Conservation (phyloP, 2,113 vertebrate species). For the Numida meleagris region DNA sequence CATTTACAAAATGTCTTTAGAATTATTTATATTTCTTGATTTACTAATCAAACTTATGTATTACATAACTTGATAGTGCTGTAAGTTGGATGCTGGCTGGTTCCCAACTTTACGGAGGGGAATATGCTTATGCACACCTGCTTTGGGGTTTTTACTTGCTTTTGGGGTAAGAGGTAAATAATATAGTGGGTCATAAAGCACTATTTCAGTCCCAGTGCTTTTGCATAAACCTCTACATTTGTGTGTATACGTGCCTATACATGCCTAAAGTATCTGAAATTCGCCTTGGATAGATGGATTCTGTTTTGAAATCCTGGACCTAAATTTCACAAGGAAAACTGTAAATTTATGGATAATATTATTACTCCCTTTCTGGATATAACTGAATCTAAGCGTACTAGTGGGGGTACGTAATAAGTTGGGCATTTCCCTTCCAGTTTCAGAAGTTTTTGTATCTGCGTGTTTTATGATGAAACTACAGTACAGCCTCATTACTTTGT, state of each 20-base stretch:
- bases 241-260: neutral
- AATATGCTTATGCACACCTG: no score
- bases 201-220: neutral
- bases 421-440: neutral
- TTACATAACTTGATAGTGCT: neutral
- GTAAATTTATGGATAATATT: fast-evolving
- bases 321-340: neutral
- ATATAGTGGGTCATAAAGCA: no score
- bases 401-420: neutral
- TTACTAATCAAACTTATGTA: neutral
- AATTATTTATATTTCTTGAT: neutral
- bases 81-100: neutral
- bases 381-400: neutral
- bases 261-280: neutral
- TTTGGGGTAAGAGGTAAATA: neutral
- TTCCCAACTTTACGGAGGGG: neutral
- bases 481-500: neutral
- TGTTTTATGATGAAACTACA: neutral
- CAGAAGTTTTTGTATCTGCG: fast-evolving
- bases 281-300: neutral
- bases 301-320: neutral
- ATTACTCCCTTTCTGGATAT: neutral
- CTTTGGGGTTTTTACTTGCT: neutral
- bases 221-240: neutral
- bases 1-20: neutral